Conservation (phyloP, 2,113 vertebrate species). For the Empidonax traillii region DNA sequence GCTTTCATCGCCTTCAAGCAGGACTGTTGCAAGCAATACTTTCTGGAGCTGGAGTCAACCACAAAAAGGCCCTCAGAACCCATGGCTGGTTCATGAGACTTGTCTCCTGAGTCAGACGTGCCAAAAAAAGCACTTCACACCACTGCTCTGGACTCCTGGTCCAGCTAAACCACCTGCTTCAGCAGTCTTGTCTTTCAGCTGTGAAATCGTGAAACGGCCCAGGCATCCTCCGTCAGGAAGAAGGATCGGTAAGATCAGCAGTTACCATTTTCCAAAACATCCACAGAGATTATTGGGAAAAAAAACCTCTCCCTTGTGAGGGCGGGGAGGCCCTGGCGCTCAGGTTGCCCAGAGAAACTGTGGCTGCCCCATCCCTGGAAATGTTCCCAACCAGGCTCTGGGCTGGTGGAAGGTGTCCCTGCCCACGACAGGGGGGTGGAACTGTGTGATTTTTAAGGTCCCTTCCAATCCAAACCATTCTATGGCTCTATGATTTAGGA, state of each 20-base stretch:
- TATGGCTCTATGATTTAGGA: not conserved
- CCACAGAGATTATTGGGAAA: not conserved
- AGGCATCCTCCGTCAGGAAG: not conserved
- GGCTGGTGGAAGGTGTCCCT: not conserved
- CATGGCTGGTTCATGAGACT: not conserved
- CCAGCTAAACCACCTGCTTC: not conserved
- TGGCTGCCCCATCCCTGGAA: not conserved
- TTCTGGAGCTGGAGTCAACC: not conserved
- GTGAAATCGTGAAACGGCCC: not conserved
- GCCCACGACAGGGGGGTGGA: not conserved
- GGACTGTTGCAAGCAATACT: not conserved
- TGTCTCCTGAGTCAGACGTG: not conserved
- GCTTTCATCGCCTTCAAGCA: constrained; percentile 28
- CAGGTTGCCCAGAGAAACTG: not conserved
- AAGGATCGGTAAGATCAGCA: not conserved
- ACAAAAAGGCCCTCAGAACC: constrained; percentile 20
- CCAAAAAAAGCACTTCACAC: constrained; percentile 20
- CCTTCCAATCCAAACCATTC: not conserved
- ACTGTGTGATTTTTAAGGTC: rapidly evolving
- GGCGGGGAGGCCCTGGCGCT: not conserved
- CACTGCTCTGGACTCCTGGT: not conserved
- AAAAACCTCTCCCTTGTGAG: not conserved
- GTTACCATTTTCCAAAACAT: not conserved
- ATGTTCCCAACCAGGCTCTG: not conserved
- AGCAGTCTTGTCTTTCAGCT: not conserved